Base-by-base conservation (phyloP, 1,140 invertebrate species). In the Drosophila malerkotliana region DNA sequence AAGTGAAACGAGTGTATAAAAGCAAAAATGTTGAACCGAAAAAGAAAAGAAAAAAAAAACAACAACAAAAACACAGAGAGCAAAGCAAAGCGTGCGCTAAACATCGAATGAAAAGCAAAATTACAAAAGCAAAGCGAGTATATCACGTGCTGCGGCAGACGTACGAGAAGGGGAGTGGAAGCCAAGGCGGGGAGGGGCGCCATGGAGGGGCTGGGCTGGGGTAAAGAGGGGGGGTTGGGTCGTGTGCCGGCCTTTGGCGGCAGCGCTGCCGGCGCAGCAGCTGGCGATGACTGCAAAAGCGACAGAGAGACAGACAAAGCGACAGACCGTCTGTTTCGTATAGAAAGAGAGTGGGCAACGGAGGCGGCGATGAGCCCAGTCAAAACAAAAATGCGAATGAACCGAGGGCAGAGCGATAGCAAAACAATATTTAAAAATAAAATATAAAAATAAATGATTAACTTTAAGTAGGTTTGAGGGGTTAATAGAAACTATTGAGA, bases 331-430 rank as follows among this genome's bases (percentile, higher is more conserved):
- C 75, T 75, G 63, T 76, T 87, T 87, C 75, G 82, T 87, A 87
- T 87, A 87, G 82, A 87, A 87, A 68, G 83, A 87, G 82, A 72
- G 71, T 64, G 49, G 47, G 60, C 10, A 67, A 7, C 49, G 54
- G 68, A 87, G 60, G 54, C 71, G 52, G 45, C 56, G 60, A 68
- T 60, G 39, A 71, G 73, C 64, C 69, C 69, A 78, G 82, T 74
- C 81, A 85, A 87, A 87, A 87, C 83, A 87, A 87, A 82, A 87
- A 68, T 72, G 82, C 72, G 76, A 88, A 83, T 79, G 63, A 79
- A 73, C 62, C 66, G 49, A 61, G 39, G 1, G 1, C 26, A 5
- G 26, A 54, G 15, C 12, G 14, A 14, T 18, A 37, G 12, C 34
- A 53, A 18, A 53, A 15, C 24, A 15, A 47, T 30, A 14, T 30